phyloP scores from a whole-genome alignment of 35 echinoderm and acorn worm species.

The Heliocidaris erythrogramma region DNA sequence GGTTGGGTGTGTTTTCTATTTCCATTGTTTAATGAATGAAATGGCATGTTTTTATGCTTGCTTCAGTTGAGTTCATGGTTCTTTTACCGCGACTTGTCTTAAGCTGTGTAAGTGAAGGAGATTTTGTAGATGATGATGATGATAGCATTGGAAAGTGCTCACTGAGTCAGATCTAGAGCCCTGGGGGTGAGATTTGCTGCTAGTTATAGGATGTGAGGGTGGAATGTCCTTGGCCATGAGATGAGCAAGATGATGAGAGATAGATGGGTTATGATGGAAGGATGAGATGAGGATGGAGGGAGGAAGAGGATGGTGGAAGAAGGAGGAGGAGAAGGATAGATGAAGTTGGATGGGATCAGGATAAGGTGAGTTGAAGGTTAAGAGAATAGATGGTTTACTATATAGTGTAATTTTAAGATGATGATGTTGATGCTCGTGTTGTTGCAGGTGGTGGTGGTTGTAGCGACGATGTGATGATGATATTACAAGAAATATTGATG shows the following conservation, averaged over 20 bases:
- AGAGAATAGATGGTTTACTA: not conserved
- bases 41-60: not conserved
- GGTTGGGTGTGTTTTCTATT: not conserved
- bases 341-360: not conserved
- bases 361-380: not conserved
- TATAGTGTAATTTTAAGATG: not conserved
- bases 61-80: slow-evolving; percentile 9
- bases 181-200: not conserved
- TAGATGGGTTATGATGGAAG: not conserved
- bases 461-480: not conserved
- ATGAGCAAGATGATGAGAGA: slow-evolving; percentile 12
- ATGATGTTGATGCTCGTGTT: not conserved
- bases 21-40: not conserved
- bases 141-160: slow-evolving; percentile 19
- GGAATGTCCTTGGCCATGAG: slow-evolving; percentile 30
- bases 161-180: not conserved
- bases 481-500: not conserved
- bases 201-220: not conserved
- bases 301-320: too few species aligned
- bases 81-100: not conserved
- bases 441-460: not conserved
- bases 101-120: not conserved
- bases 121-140: slow-evolving; percentile 11
- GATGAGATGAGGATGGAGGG: too few species aligned
- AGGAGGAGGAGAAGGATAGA: not conserved